Evolutionary conservation across 2,888 invertebrate genomes (phyloP), one percentile per base, ranked within the genome.

Genomic region (Mythimna albipuncta): DNA sequence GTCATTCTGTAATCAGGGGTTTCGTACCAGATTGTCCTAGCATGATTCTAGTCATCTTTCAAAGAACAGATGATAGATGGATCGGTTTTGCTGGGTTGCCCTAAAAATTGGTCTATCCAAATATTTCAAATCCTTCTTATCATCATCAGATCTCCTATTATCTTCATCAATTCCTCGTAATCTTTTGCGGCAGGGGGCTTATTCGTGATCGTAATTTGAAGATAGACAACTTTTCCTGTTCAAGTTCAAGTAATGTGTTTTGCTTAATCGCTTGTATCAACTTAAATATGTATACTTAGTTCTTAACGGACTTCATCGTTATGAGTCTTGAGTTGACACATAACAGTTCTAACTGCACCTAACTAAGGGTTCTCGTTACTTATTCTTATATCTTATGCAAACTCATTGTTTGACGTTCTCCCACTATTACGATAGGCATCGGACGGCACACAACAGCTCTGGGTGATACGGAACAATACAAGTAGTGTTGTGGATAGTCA

Each of bases 381-480:
- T 66, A 62, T 54, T 67, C 47, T 78, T 63, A 69, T 66, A 78
- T 78, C 63, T 75, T 66, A 69, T 69, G 75, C 71, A 82, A 78
- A 69, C 64, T 68, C 66, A 82, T 82, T 82, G 82, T 82, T 55
- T 77, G 57, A 16, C 21, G 55, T 69, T 81, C 72, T 80, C 82
- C 58, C 81, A 75, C 68, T 70, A 64, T 72, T 70, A 64, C 32
- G 83, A 83, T 82, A 82, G 71, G 54, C 69, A 77, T 80, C 71
- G 61, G 64, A 44, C 61, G 38, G 21, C 32, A 52, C 35, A 57
- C 58, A 74, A 58, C 52, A 64, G 64, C 57, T 77, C 68, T 71
- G 26, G 50, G 65, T 47, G 47, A 52, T 64, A 55, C 38, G 10
- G 61, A 77, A 72, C 72, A 82, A 77, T 69, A 55, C 66, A 57